Percentiles rank a stretch among this genome's conserved stretches.
phyloP scores from a whole-genome alignment of 2,888 invertebrate species.

The Melitaea athalia region DNA sequence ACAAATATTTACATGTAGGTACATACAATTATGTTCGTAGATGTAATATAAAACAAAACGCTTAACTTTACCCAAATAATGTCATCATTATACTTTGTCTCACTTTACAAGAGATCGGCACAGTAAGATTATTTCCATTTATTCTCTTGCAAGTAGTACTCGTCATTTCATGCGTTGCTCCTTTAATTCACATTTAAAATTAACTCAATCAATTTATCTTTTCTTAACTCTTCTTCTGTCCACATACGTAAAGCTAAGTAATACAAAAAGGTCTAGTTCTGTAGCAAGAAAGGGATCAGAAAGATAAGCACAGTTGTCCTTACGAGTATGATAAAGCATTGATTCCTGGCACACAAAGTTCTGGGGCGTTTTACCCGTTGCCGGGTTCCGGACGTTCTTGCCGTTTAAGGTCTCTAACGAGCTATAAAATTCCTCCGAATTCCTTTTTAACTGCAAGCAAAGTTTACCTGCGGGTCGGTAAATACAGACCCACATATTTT shows the following conservation, averaged over 20 bases:
- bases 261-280: background rate
- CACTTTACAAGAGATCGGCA: no score
- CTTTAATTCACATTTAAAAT: no score
- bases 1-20: background rate
- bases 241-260: background rate
- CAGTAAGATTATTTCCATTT: no score
- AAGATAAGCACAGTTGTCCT: background rate
- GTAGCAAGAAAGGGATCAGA: background rate
- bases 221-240: background rate
- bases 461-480: slow-evolving; percentile 79
- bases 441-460: slow-evolving; percentile 74
- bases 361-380: slow-evolving; percentile 32
- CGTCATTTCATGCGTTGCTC: no score
- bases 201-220: no score
- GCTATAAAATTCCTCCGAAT: slow-evolving; percentile 74
- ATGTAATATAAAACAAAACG: no score
- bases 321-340: slow-evolving; percentile 23
- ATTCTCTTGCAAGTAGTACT: no score
- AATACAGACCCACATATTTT: slow-evolving; percentile 76
- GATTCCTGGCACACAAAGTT: slow-evolving; percentile 20
- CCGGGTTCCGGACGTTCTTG: slow-evolving; percentile 24
- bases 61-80: no score
- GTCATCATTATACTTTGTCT: no score
- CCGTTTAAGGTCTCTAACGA: slow-evolving; percentile 75
- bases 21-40: no score